Evolutionary conservation across 2,113 vertebrate species (phyloP).

Genomic region (Monarcha castaneiventris): DNA sequence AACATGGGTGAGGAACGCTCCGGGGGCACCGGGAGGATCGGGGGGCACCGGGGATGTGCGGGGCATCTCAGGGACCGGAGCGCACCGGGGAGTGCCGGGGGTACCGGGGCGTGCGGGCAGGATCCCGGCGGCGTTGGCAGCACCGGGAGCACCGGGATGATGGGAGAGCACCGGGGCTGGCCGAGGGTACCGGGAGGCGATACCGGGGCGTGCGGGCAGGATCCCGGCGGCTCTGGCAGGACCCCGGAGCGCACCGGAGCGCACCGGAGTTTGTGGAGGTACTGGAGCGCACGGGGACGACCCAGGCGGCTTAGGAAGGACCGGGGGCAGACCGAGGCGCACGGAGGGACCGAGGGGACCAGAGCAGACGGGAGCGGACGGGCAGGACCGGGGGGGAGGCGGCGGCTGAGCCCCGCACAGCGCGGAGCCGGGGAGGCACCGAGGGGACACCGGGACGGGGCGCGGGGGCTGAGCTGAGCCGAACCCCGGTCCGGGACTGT

Average conservation of each 20-base stretch:
- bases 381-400: not conserved
- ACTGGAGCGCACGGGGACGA: not conserved
- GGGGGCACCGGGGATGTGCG: not conserved
- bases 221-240: not conserved
- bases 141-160: not conserved
- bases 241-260: not conserved
- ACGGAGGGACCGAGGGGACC: not conserved
- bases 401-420: not conserved
- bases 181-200: not conserved
- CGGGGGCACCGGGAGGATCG: not conserved
- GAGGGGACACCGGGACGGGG: not conserved
- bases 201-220: not conserved
- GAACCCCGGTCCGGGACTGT: accelerated
- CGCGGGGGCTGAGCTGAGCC: not conserved
- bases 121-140: not conserved
- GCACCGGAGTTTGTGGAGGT: not conserved
- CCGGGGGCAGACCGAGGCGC: not conserved
- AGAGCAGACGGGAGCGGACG: accelerated
- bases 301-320: not conserved
- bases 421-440: not conserved
- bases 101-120: not conserved
- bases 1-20: conserved; percentile 82
- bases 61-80: not conserved
- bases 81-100: not conserved
- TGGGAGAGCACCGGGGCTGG: no score